phyloP scores from a whole-genome alignment of 2,888 invertebrate genomes.

The Xestia xanthographa region DNA sequence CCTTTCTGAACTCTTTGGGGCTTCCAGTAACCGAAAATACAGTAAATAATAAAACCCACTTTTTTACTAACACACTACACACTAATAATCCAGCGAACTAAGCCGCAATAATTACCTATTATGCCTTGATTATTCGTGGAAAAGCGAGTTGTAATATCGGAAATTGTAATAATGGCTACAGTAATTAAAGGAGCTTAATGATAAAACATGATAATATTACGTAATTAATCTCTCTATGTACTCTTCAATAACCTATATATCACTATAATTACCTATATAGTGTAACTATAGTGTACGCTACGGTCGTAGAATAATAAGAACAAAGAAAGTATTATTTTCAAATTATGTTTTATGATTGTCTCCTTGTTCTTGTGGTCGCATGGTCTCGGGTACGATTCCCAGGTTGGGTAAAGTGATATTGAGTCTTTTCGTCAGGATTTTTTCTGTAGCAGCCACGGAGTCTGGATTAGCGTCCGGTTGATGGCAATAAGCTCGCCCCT shows the following conservation, averaged over 20 bases:
- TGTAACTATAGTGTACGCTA: neutral
- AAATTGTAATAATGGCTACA: neutral
- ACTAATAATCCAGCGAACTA: neutral
- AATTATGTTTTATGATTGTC: neutral
- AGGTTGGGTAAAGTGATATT: too few species aligned
- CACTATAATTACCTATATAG: too few species aligned
- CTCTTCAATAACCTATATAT: neutral
- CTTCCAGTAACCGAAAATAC: neutral
- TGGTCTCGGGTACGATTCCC: too few species aligned
- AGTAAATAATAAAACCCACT: neutral
- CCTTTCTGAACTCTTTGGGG: neutral
- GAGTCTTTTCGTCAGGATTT: too few species aligned
- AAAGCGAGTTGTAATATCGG: neutral
- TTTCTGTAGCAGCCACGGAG: too few species aligned
- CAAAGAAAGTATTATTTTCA: too few species aligned
- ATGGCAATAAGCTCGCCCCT: too few species aligned
- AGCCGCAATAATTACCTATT: neutral
- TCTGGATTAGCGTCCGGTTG: too few species aligned
- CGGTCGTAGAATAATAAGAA: neutral
- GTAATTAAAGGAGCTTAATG: slow-evolving; percentile 3
- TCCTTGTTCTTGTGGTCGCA: too few species aligned
- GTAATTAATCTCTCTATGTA: neutral
- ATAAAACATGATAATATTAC: neutral
- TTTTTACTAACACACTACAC: neutral
- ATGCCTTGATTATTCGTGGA: neutral